phyloP scores from a whole-genome alignment of 2,888 invertebrate species.

The Pandemis heparana region DNA sequence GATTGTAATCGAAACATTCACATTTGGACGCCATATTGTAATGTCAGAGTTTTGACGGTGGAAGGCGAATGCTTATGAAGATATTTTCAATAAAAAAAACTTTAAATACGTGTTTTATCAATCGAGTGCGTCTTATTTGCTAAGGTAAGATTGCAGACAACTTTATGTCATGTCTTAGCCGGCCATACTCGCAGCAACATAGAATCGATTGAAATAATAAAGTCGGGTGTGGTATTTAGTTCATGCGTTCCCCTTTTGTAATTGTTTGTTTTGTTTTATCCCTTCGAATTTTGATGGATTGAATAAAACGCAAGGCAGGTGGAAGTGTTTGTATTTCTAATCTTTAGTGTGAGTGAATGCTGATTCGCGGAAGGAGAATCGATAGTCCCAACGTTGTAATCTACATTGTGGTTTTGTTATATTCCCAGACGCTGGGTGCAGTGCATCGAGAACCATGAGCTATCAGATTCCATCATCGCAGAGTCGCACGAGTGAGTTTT shows the following conservation, averaged over 20 bases:
- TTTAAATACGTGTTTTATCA: constrained; percentile 45
- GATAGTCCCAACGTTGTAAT: constrained; percentile 60
- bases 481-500: constrained; percentile 92
- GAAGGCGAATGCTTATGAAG: constrained; percentile 61
- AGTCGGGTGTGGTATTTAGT: constrained; percentile 82
- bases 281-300: constrained; percentile 56
- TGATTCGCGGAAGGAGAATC: constrained; percentile 53
- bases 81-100: constrained; percentile 57
- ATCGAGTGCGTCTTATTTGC: constrained; percentile 59
- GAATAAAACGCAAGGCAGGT: constrained; percentile 53
- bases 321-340: constrained; percentile 56
- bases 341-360: constrained; percentile 40
- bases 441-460: constrained; percentile 92
- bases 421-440: constrained; percentile 87
- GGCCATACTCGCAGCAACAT: background rate
- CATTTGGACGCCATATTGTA: constrained; percentile 78
- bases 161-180: background rate
- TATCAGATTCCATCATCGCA: constrained; percentile 93
- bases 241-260: constrained; percentile 62
- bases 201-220: constrained; percentile 48
- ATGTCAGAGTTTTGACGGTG: constrained; percentile 76
- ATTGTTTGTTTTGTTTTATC: constrained; percentile 78
- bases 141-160: constrained; percentile 58
- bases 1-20: constrained; percentile 57
- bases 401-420: constrained; percentile 63